Evolutionary conservation across 2,797 vertebrate genomes (phyloP), one percentile per base, ranked within the genome.

Genomic region (Podarcis lilfordi): DNA sequence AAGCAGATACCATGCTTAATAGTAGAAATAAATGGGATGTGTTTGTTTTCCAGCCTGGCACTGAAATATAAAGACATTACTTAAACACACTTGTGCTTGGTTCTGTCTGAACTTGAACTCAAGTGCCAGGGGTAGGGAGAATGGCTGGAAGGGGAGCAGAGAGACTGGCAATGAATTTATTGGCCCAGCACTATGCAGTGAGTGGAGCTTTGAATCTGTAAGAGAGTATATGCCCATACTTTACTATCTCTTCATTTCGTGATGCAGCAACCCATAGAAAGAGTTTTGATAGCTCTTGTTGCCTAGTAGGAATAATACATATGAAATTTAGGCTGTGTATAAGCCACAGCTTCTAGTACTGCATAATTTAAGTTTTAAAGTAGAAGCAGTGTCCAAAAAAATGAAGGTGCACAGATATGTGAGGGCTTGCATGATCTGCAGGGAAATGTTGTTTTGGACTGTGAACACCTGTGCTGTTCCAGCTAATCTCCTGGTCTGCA

Each of bases 11-110:
- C 1, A 10, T 50, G 68, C 1, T 76, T 87, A 80, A 59, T 68
- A 21, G 82, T 68, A 21, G 82, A 89, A 84, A 89, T 2, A 37
- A 86, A 89, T 90, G 89, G 59, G 45, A 84, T 4, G 0, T 15
- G 17, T 45, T 92, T 86, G 83, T n/a, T 88, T 9, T 88, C 32
- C 85, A 87, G 19, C 80, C 88, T 68, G 66, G 80, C 72, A 40
- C 17, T 71, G 83, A 82, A 88, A 85, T 66, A 13, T 76, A 5
- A 78, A 89, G 69, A 82, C 71, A 88, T 89, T 88, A 69, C 89
- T 87, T 89, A 86, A 25, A 83, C 25, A 84, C 88, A 35, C 43
- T 61, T 90, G 82, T 69, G 27, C 84, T 23, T 80, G 32, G 19
- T 27, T 84, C 32, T 61, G 80, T 37, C 32, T 80, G 32, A 37